Evolutionary conservation across 2,888 invertebrate genomes (phyloP).

Genomic region (Diabrotica balteata): DNA sequence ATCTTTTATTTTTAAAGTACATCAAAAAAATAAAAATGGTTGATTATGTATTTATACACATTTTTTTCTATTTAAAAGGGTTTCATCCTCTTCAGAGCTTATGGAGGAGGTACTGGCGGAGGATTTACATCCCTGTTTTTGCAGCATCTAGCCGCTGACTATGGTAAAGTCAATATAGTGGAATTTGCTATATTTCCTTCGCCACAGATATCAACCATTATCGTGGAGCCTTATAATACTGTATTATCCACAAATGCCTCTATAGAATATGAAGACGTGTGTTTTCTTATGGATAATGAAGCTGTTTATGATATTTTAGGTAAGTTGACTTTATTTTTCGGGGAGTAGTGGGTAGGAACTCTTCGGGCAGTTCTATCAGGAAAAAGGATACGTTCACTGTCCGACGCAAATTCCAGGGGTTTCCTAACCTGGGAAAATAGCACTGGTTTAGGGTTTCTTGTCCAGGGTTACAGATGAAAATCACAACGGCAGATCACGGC

Average conservation of each 20-base stretch:
- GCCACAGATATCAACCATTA: slow-evolving; percentile 77
- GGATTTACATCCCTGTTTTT: slow-evolving; percentile 75
- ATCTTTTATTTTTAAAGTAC: too few species aligned
- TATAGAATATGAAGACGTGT: slow-evolving; percentile 73
- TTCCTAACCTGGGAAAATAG: too few species aligned
- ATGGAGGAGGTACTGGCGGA: slow-evolving; percentile 82
- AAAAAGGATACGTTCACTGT: too few species aligned
- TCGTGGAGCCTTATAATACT: slow-evolving; percentile 82
- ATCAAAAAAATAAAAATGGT: too few species aligned
- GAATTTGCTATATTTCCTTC: slow-evolving; percentile 85
- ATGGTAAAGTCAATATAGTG: slow-evolving; percentile 69
- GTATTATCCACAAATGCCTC: slow-evolving; percentile 73
- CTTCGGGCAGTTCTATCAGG: too few species aligned
- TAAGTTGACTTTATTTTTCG: slow-evolving; percentile 52
- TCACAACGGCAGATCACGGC: too few species aligned
- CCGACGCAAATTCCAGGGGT: too few species aligned
- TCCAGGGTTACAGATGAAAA: too few species aligned
- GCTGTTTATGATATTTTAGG: slow-evolving; percentile 80
- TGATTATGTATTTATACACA: background rate
- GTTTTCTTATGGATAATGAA: slow-evolving; percentile 79
- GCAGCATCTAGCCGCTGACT: slow-evolving; percentile 69
- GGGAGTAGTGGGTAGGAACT: too few species aligned
- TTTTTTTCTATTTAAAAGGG: slow-evolving; percentile 52
- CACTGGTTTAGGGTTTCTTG: too few species aligned
- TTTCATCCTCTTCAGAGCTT: slow-evolving; percentile 72